Percentiles rank a stretch among this genome's conserved stretches.
Evolutionary conservation across 2,888 invertebrate species (phyloP).

Genomic region (Cosmia pyralina): DNA sequence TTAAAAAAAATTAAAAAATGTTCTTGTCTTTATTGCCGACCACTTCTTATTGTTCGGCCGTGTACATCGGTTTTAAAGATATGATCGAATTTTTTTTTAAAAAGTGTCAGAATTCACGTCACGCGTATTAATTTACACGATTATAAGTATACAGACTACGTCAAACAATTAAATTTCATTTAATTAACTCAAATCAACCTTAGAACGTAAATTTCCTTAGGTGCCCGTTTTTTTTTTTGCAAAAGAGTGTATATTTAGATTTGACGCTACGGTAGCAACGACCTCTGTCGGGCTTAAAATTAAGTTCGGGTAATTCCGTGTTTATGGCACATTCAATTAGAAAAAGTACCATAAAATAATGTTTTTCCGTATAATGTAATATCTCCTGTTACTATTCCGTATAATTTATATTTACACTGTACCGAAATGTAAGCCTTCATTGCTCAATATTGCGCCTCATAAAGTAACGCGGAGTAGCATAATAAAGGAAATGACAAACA

Average conservation of each 20-base stretch:
- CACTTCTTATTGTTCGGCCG: no score
- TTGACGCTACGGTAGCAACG: conserved; percentile 54
- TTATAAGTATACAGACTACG: no score
- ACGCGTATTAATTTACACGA: no score
- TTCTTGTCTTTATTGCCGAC: no score
- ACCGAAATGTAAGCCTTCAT: conserved; percentile 67
- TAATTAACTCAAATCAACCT: no score
- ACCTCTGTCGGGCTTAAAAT: conserved; percentile 60
- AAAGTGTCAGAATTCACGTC: no score
- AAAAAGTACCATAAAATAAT: conserved; percentile 66
- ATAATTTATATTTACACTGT: conserved; percentile 63
- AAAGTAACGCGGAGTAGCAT: conserved; percentile 66
- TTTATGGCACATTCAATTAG: conserved; percentile 70
- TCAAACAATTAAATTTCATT: no score
- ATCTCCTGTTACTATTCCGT: conserved; percentile 46
- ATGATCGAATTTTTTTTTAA: no score
- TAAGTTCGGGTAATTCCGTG: conserved; percentile 62
- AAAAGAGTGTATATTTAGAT: conserved; percentile 61
- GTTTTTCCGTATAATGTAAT: conserved; percentile 67
- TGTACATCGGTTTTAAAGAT: no score
- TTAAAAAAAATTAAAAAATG: no score
- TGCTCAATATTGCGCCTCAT: conserved; percentile 72
- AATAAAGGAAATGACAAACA: conserved; percentile 68
- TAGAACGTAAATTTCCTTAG: no score
- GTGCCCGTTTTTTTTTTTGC: no score